These are phyloP conservation scores for Pomacea maculata DNA, from an alignment of 1,140 invertebrate species.

Conservation along the genomic window DNA sequence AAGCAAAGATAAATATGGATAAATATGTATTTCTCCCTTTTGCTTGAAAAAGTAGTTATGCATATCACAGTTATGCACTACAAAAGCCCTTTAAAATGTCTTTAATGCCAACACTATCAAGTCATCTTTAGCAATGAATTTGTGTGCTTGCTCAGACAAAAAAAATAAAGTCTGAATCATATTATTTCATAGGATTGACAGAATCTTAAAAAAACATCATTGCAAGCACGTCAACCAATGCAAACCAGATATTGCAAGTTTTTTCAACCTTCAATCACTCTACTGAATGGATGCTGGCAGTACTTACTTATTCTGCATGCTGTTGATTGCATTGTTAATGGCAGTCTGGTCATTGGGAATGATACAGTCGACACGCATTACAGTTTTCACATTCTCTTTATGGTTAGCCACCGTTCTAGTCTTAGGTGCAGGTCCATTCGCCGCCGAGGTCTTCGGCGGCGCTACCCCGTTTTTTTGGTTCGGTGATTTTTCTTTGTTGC, in stretches of 20 bases:
- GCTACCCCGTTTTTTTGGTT: slow-evolving; percentile 59
- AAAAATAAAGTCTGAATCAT: neutral
- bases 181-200: slow-evolving; percentile 1
- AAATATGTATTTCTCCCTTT: too few species aligned
- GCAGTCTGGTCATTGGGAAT: slow-evolving; percentile 70
- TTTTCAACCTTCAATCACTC: neutral
- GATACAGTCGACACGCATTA: slow-evolving; percentile 72
- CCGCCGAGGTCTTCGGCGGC: slow-evolving; percentile 40
- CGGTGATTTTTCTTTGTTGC: slow-evolving; percentile 55
- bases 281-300: neutral
- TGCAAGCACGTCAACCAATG: neutral
- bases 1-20: too few species aligned
- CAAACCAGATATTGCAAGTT: neutral
- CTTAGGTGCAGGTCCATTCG: slow-evolving; percentile 52
- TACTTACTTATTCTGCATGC: slow-evolving; percentile 16
- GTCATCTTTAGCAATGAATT: too few species aligned
- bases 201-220: neutral
- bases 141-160: neutral
- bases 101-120: too few species aligned
- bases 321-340: slow-evolving; percentile 70
- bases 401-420: slow-evolving; percentile 46
- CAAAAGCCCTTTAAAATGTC: too few species aligned
- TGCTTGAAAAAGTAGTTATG: too few species aligned
- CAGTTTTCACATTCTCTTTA: slow-evolving; percentile 62
- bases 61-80: too few species aligned